Percentiles rank a stretch among this genome's conserved stretches.
These are phyloP conservation scores for Macroramphosus scolopax DNA, from an alignment of 2,797 vertebrate genomes.

Conservation along the genomic window DNA sequence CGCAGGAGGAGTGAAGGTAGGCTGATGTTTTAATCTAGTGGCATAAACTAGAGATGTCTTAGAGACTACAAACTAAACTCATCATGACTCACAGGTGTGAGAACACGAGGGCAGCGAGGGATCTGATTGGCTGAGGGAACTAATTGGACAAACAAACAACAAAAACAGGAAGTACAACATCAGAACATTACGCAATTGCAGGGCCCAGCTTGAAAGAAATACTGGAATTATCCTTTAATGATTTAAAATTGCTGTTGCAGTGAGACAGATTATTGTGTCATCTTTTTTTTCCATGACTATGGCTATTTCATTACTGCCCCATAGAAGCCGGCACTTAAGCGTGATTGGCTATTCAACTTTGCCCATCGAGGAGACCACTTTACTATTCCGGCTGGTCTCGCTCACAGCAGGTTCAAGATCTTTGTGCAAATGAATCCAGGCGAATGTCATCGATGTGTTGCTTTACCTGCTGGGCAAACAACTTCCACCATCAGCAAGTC, in stretches of 20 bases:
- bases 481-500: constrained; percentile 61
- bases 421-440: constrained; percentile 62
- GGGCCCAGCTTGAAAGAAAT: too few relatives aligned
- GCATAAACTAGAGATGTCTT: too few relatives aligned
- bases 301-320: constrained; percentile 16
- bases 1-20: too few relatives aligned
- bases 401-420: constrained; percentile 57
- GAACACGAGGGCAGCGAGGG: too few relatives aligned
- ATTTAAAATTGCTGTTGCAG: constrained; percentile 1
- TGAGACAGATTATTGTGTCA: not conserved
- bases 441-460: constrained; percentile 68
- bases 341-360: constrained; percentile 45
- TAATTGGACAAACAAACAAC: too few relatives aligned
- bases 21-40: too few relatives aligned
- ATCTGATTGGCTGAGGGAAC: too few relatives aligned
- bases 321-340: constrained; percentile 23
- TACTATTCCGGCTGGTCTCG: constrained; percentile 42
- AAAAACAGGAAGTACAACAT: too few relatives aligned
- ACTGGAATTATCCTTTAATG: too few relatives aligned
- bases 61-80: too few relatives aligned
- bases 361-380: constrained; percentile 39
- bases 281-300: not conserved
- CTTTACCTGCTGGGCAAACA: constrained; percentile 66
- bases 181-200: too few relatives aligned
- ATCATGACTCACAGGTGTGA: too few relatives aligned